Conservation (phyloP, 2,888 invertebrate genomes). For the Dione vanillae region DNA sequence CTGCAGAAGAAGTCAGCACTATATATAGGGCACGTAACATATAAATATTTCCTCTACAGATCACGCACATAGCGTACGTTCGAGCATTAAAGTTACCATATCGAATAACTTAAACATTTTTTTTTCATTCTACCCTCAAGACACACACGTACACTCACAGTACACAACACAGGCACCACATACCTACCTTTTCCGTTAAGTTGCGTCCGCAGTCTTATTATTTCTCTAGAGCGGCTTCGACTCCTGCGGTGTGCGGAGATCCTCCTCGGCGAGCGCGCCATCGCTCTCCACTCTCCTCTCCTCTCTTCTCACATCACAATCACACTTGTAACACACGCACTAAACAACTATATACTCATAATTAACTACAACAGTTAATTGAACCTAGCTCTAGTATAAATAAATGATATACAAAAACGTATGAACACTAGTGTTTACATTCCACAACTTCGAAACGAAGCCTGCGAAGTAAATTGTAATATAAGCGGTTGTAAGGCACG, state of each 20-base stretch:
- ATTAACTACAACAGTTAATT: background rate
- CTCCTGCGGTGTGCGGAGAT: slow-evolving; percentile 68
- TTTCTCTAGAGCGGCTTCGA: slow-evolving; percentile 70
- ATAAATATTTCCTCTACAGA: no score
- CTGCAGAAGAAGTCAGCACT: no score
- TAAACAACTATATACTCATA: background rate
- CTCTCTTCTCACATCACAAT: slow-evolving; percentile 23
- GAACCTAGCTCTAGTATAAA: background rate
- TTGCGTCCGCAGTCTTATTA: slow-evolving; percentile 68
- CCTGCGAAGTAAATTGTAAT: slow-evolving; percentile 28
- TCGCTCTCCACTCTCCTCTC: slow-evolving; percentile 49
- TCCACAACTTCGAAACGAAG: slow-evolving; percentile 24
- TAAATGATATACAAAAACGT: slow-evolving; percentile 6
- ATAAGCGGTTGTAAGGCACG: slow-evolving; percentile 47
- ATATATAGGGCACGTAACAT: no score
- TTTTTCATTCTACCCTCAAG: background rate
- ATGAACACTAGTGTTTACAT: slow-evolving; percentile 29
- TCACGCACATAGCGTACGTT: no score
- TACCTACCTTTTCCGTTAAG: slow-evolving; percentile 72
- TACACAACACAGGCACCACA: background rate
- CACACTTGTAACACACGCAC: background rate
- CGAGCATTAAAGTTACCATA: no score
- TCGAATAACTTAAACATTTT: no score
- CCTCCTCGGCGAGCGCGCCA: slow-evolving; percentile 78
- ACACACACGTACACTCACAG: no score